Evolutionary conservation across 2,888 invertebrate species (phyloP), one percentile per base, ranked within the genome.

Genomic region (Mythimna vitellina): DNA sequence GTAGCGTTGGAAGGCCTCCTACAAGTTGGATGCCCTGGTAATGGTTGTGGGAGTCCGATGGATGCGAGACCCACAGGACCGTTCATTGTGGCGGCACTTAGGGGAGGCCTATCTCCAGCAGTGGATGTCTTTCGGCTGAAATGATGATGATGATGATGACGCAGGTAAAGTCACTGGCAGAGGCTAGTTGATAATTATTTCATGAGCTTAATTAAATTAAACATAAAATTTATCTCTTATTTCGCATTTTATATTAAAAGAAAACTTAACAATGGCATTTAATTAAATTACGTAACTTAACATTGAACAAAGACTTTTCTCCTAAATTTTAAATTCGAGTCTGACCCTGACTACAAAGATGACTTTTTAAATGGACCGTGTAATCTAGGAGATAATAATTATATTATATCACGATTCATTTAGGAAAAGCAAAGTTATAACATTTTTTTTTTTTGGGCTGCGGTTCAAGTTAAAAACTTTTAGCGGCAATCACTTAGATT

Each of bases 361-460:
- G 53, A n/a, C 58, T 67, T 80, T 79, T 74, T 76, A 85, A 81
- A 86, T 82, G 77, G 78, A 80, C 67, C 71, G 79, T 78, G 67
- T 86, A 81, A 85, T 85, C 73, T 80, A 65, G 35, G 72, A 84
- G 75, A 81, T 85, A 81, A 81, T 84, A 81, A 86, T 86, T 86
- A 84, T 66, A 76, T 82, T 65, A 76, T 83, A 80, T 80, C 70
- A 76, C 76, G 78, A 81, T 82, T 85, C 76, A 69, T 84, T 85
- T 81, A 57, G 64, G 70, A 81, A 78, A 73, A 83, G 82, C 68
- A 67, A 81, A 73, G 67, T 77, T 84, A 57, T 80, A 73, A 70
- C 76, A 70, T 78, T 77, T 82, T 81, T 67, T 69, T 9, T n/a
- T 14, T n/a, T n/a, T n/a, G n/a, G 42, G 12, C 22, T 10, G 4